Base-by-base conservation (phyloP, 1,140 invertebrate genomes). In the Leptestheria dahalacensis region DNA sequence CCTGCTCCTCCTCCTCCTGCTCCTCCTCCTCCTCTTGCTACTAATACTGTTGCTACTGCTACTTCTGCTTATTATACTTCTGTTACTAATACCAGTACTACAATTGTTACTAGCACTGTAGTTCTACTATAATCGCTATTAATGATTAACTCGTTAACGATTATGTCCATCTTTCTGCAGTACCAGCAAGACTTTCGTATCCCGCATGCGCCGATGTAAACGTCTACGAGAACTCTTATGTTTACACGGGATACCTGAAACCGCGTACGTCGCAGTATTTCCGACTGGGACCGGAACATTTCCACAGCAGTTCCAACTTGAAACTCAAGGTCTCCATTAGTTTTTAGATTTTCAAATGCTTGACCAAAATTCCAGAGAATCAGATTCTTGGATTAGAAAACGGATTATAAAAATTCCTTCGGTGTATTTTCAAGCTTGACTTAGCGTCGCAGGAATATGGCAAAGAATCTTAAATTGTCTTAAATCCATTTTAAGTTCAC, bases 121-220 rank as follows among this genome's bases (percentile, higher is more conserved):
- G 63, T 72, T 76, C 26, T 68, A 63, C 48, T 66, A 60, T 2
- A 66, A 57, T 21, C 75, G 58, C 67, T 66, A 71, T 15, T 57
- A 63, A 48, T 61, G 51, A 21, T 28, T 57, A 29, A 49, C n/a
- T n/a, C n/a, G n/a, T n/a, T n/a, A n/a, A n/a, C n/a, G n/a, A n/a
- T n/a, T n/a, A n/a, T n/a, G n/a, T n/a, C n/a, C n/a, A n/a, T n/a
- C n/a, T n/a, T n/a, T n/a, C n/a, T n/a, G n/a, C n/a, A 41, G 33
- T 41, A 9, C 33, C 33, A 9, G 33, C 33, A 9, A 41, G 33
- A 41, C 6, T 41, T 41, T 6, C 33, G 6, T 41, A 41, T 15
- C 33, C 33, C 15, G 33, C 33, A 9, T 41, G 33, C 15, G 33
- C 33, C 15, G 33, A 41, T 15, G 33, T 15, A 9, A 41, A 9